Evolutionary conservation across 2,888 invertebrate genomes (phyloP), one percentile per base, ranked within the genome.

Genomic region (Xanthorhoe designata): DNA sequence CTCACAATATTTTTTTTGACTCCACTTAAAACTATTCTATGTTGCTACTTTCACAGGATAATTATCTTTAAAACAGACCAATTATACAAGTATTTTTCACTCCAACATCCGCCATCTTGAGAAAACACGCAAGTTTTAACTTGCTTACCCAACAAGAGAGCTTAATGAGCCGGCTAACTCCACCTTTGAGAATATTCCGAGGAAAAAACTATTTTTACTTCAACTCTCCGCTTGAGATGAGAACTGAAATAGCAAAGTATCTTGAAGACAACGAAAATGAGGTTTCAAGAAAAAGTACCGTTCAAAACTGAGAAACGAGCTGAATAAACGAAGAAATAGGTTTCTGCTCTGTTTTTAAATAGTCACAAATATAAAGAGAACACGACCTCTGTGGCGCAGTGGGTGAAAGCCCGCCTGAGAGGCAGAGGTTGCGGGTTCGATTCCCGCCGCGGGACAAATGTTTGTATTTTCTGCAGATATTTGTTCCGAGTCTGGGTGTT

Each of bases 71-170:
- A 18, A 38, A 35, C 13, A 51, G 38, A 38, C 18, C 38, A 56
- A 32, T 15, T 29, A 32, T 49, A 29, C n/a, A 58, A 15, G 17
- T 19, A 53, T 53, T 32, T 57, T 29, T 32, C 15, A 45, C 18
- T 32, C 32, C 24, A 52, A 18, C 29, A 35, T 45, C 51, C 24
- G 49, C 52, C 47, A 57, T 32, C 18, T 54, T 17, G 57, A 61
- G 61, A 64, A 66, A 68, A 68, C 49, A 15, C 35, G 56, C 52
- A 63, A 61, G 55, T 66, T 66, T 64, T 50, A 65, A 68, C 69
- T 66, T 71, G 67, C 68, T 71, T 71, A 69, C 66, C 57, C 62
- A 64, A 73, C 72, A 71, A 69, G 69, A 69, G 68, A 55, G 61
- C 68, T 51, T 70, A 71, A 73, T 71, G 73, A 71, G 69, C 65